These are phyloP conservation scores for Battus philenor DNA, from an alignment of 1,140 invertebrate genomes.

Conservation along the genomic window DNA sequence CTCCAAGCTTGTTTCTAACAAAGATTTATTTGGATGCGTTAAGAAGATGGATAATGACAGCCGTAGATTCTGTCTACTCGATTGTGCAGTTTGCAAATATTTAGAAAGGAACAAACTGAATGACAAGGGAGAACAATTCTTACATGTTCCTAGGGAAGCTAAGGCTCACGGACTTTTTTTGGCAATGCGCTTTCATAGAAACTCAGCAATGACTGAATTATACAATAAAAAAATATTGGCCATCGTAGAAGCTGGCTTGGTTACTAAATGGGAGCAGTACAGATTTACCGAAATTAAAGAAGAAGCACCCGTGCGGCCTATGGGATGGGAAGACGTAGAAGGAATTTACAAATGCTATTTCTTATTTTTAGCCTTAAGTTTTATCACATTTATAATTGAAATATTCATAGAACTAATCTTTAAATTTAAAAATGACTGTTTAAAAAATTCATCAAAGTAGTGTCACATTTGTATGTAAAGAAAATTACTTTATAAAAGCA, in stretches of 20 bases:
- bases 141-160: constrained; percentile 60
- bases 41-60: constrained; percentile 47
- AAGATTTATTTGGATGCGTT: constrained; percentile 51
- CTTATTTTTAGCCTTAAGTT: constrained; percentile 29
- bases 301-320: constrained; percentile 23
- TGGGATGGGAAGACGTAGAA: constrained; percentile 29
- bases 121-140: constrained; percentile 55
- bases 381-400: constrained; percentile 43
- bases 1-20: constrained; percentile 38
- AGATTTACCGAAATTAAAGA: constrained; percentile 29
- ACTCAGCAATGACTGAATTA: constrained; percentile 44
- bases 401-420: constrained; percentile 18
- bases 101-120: constrained; percentile 53
- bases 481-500: too few relatives aligned
- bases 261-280: constrained; percentile 34
- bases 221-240: constrained; percentile 19
- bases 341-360: constrained; percentile 49
- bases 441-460: constrained; percentile 2
- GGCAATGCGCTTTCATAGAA: constrained; percentile 45
- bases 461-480: too few relatives aligned
- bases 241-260: constrained; percentile 21
- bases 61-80: constrained; percentile 56
- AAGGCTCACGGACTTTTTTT: constrained; percentile 65
- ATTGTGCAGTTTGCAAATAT: constrained; percentile 61
- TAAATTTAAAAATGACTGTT: background rate